A percentile compares a stretch with the other conserved stretches of the same genome.
Evolutionary conservation across 2,888 invertebrate species (phyloP).

Genomic region (Sarcophaga rosellei): DNA sequence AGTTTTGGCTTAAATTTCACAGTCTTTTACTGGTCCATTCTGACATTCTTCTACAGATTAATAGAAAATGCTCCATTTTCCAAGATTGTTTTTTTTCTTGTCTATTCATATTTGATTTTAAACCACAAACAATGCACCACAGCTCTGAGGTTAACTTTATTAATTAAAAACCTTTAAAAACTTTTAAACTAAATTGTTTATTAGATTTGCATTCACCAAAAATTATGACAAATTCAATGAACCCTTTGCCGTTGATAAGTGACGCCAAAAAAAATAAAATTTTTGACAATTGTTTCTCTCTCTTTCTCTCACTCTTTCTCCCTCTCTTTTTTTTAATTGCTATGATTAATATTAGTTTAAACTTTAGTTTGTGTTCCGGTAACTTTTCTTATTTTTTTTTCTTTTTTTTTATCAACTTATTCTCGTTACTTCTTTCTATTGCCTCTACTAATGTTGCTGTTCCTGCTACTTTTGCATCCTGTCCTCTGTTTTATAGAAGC

Average conservation of each 20-base stretch:
- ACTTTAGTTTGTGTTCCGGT: slow-evolving; percentile 55
- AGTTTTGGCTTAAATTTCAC: no score
- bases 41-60: no score
- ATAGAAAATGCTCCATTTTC: no score
- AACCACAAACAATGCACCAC: no score
- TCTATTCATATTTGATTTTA: no score
- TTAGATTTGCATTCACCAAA: no score
- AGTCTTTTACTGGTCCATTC: no score
- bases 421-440: not conserved
- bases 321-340: slow-evolving; percentile 23
- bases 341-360: slow-evolving; percentile 44
- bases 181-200: no score
- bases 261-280: slow-evolving; percentile 32
- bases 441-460: not conserved
- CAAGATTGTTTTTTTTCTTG: no score
- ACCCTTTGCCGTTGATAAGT: slow-evolving; percentile 18
- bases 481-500: not conserved
- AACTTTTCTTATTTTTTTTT: slow-evolving; percentile 25
- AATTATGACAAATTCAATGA: slow-evolving; percentile 21
- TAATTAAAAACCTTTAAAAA: no score
- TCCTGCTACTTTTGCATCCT: slow-evolving; percentile 26
- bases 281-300: no score
- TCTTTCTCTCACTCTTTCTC: not conserved
- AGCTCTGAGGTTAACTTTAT: no score
- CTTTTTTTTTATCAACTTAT: slow-evolving; percentile 15